Conservation (phyloP, 2,113 vertebrate genomes). For the Laticauda colubrina region DNA sequence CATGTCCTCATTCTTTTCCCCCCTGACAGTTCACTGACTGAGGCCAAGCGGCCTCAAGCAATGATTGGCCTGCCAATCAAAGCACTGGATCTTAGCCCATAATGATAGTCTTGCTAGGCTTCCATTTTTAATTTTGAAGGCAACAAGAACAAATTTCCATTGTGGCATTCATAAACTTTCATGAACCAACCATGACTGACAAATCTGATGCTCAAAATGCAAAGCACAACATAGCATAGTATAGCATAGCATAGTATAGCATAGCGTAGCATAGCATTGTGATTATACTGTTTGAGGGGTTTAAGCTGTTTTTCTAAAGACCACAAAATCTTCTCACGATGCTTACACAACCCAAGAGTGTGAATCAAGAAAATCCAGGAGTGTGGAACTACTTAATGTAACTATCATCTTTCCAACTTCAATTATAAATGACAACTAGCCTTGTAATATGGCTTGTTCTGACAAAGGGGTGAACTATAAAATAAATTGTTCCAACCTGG, state of each 20-base stretch:
- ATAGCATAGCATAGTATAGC: background rate
- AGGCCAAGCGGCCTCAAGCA: constrained; percentile 24
- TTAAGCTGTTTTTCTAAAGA: background rate
- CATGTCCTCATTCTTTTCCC: background rate
- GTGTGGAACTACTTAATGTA: background rate
- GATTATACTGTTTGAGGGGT: background rate
- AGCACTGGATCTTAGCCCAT: background rate
- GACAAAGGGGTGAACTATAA: background rate
- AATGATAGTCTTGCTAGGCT: background rate
- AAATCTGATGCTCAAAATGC: background rate
- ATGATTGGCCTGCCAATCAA: background rate
- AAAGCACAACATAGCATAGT: background rate
- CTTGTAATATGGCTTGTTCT: background rate
- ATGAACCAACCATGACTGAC: background rate
- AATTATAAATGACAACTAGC: background rate
- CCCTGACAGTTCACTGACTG: background rate
- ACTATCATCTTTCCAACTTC: background rate
- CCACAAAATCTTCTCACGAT: background rate
- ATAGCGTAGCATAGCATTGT: too few species aligned
- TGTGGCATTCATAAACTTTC: background rate
- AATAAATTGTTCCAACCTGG: background rate
- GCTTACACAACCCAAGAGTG: background rate
- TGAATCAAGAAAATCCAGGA: background rate
- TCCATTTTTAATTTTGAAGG: constrained; percentile 21
- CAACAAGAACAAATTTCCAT: background rate